Evolutionary conservation across 2,113 vertebrate genomes (phyloP).

Genomic region (Empidonax alnorum): DNA sequence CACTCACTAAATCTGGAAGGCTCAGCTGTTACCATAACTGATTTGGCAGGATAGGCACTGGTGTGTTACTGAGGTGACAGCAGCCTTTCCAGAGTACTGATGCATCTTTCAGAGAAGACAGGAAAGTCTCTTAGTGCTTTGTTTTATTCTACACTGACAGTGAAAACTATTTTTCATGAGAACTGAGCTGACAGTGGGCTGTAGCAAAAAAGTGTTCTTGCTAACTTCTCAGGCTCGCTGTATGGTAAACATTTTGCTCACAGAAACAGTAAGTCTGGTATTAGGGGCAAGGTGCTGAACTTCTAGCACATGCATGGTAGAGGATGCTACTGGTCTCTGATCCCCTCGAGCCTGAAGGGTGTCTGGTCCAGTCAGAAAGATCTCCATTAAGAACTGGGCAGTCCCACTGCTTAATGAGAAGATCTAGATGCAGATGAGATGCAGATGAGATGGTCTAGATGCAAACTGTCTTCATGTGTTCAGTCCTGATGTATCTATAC

Average conservation of each 20-base stretch:
- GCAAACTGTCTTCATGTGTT: not conserved
- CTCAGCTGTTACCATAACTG: slow-evolving; percentile 5
- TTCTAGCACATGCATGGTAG: not conserved
- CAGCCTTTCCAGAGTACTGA: not conserved
- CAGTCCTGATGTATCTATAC: not conserved
- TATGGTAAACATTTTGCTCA: not conserved
- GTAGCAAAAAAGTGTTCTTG: not conserved
- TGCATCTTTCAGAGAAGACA: not conserved
- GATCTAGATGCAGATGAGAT: too few species aligned
- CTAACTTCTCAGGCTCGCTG: not conserved
- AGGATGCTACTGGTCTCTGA: not conserved
- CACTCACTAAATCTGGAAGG: slow-evolving; percentile 33
- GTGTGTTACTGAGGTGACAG: not conserved
- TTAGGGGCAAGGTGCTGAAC: not conserved
- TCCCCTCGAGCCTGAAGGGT: not conserved
- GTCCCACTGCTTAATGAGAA: not conserved
- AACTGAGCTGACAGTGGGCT: not conserved
- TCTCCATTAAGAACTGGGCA: not conserved
- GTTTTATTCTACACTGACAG: not conserved
- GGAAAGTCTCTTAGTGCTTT: not conserved
- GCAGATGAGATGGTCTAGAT: rapidly evolving
- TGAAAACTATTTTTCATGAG: not conserved
- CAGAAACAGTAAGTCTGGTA: not conserved
- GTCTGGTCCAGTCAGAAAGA: not conserved
- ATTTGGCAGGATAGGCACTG: not conserved